A percentile compares a stretch with the other conserved stretches of the same genome.
phyloP scores from a whole-genome alignment of 2,888 invertebrate species.

The Dichetophora obliterata region DNA sequence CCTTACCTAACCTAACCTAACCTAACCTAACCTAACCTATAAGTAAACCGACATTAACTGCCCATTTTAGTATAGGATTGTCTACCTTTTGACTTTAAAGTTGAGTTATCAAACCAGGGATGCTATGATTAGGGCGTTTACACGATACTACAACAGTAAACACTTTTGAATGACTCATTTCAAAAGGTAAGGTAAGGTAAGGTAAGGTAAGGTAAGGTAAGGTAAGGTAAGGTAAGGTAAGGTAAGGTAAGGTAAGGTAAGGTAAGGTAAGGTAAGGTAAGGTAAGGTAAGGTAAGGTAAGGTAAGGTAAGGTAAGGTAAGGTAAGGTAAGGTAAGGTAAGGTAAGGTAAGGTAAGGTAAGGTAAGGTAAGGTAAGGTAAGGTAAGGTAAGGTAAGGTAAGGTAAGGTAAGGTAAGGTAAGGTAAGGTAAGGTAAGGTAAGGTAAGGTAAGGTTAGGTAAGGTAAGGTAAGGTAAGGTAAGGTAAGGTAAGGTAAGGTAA shows the following conservation, averaged over 20 bases:
- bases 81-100: too few relatives aligned
- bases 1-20: too few relatives aligned
- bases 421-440: neutral
- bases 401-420: neutral
- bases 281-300: conserved; percentile 13
- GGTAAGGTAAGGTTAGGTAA: neutral
- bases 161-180: too few relatives aligned
- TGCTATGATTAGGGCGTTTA: too few relatives aligned
- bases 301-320: neutral
- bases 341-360: conserved; percentile 11
- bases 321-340: conserved; percentile 3
- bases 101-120: too few relatives aligned
- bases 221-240: too few relatives aligned
- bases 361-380: neutral
- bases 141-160: too few relatives aligned
- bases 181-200: too few relatives aligned
- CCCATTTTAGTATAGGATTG: too few relatives aligned
- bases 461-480: neutral
- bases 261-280: neutral
- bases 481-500: neutral
- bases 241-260: neutral
- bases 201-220: too few relatives aligned
- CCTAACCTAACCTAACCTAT: too few relatives aligned
- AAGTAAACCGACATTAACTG: too few relatives aligned
- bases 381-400: conserved; percentile 5